Conservation (phyloP, 2,888 invertebrate genomes). For the Mactromeris polynyma region DNA sequence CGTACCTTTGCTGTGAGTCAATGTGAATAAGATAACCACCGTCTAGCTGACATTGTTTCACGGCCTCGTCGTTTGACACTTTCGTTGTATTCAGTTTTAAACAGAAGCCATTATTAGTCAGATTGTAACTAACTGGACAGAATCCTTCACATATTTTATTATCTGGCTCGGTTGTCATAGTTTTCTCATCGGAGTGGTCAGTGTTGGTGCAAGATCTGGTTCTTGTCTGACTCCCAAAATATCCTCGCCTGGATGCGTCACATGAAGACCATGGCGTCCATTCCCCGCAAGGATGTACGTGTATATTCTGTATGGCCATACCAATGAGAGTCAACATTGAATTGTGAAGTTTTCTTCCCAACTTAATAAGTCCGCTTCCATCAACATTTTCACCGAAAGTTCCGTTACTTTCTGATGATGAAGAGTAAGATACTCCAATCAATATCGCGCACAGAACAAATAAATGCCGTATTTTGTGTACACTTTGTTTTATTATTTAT, state of each 20-base stretch:
- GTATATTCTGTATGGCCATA: constrained; percentile 1
- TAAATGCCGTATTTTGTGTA: not conserved
- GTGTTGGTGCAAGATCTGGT: not conserved
- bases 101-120: constrained; percentile 13
- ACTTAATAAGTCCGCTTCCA: not conserved
- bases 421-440: not conserved
- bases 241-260: not conserved
- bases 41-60: not conserved
- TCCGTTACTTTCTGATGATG: not conserved
- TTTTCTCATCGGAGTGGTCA: not conserved
- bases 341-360: not conserved
- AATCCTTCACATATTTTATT: constrained; percentile 4
- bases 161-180: not conserved
- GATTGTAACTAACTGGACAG: not conserved
- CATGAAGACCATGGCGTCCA: constrained; percentile 29
- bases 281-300: constrained; percentile 10
- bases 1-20: not conserved
- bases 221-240: constrained; percentile 8
- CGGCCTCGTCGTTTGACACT: not conserved
- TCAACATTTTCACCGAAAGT: constrained; percentile 9
- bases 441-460: not conserved
- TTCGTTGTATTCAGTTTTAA: not conserved
- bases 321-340: constrained; percentile 16
- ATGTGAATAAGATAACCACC: constrained; percentile 9
- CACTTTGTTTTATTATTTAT: no score